Evolutionary conservation across 1,140 invertebrate species (phyloP).

Genomic region (Homarus americanus): DNA sequence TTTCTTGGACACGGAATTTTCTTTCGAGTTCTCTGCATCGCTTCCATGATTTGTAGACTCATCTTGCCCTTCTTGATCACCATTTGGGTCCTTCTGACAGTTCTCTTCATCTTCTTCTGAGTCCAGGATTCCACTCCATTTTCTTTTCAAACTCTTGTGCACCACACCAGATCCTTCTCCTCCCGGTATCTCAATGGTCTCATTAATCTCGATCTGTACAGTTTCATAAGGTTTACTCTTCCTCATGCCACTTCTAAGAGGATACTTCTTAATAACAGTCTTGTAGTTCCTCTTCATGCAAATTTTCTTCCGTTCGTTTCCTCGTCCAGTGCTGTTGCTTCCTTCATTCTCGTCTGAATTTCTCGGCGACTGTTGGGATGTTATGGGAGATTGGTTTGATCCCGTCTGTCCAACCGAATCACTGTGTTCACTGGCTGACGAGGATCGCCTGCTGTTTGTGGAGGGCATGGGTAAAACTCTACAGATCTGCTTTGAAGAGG

Average conservation of each 20-base stretch:
- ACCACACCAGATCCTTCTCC: conserved; percentile 63
- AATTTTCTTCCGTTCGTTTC: conserved; percentile 69
- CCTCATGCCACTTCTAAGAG: conserved; percentile 72
- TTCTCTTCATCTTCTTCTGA: conserved; percentile 61
- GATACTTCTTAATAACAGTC: conserved; percentile 74
- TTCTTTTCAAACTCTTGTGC: conserved; percentile 72
- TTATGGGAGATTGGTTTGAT: conserved; percentile 30
- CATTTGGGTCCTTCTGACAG: conserved; percentile 45
- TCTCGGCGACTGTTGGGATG: conserved; percentile 36
- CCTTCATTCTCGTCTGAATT: conserved; percentile 46
- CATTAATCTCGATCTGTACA: conserved; percentile 75
- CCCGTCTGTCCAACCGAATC: conserved; percentile 44
- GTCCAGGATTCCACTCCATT: conserved; percentile 73
- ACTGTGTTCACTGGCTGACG: conserved; percentile 67
- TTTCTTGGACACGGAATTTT: conserved; percentile 65
- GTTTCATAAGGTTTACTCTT: conserved; percentile 74
- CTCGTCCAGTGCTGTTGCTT: background rate
- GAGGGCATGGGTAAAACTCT: conserved; percentile 73
- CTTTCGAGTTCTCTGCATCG: conserved; percentile 54
- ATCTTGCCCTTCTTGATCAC: conserved; percentile 21
- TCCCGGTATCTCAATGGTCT: conserved; percentile 74
- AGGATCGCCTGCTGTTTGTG: conserved; percentile 67
- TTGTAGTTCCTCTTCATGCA: conserved; percentile 75
- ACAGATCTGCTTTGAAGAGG: conserved; percentile 72
- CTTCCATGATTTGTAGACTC: conserved; percentile 13